phyloP scores from a whole-genome alignment of 2,888 invertebrate species.

The Heliconius ethilla region DNA sequence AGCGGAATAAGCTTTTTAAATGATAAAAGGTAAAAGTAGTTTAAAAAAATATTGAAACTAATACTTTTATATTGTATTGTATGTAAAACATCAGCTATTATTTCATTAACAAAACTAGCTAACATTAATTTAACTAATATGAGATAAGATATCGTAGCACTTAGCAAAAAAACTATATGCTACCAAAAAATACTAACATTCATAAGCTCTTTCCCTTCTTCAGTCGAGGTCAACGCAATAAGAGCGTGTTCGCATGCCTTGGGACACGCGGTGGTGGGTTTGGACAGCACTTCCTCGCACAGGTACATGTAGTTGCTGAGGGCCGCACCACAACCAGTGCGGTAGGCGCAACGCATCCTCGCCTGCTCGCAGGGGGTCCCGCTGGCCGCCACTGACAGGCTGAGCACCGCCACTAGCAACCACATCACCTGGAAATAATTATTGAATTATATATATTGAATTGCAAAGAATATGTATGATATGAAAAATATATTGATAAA shows the following conservation, averaged over 20 bases:
- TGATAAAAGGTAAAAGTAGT: not conserved
- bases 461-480: not conserved
- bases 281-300: constrained; percentile 86
- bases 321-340: constrained; percentile 89
- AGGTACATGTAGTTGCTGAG: constrained; percentile 88
- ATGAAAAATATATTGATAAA: not conserved
- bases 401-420: constrained; percentile 63
- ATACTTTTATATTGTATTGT: too few relatives aligned
- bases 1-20: constrained; percentile 18
- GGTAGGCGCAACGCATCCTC: constrained; percentile 87
- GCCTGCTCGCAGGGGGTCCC: constrained; percentile 84
- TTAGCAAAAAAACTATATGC: not conserved
- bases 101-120: too few relatives aligned
- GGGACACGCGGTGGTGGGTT: constrained; percentile 83
- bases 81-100: too few relatives aligned
- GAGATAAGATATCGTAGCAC: not conserved
- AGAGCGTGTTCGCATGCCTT: constrained; percentile 88
- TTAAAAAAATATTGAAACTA: not conserved
- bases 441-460: not conserved
- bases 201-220: constrained; percentile 89
- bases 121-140: too few relatives aligned
- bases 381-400: constrained; percentile 58
- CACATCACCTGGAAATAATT: constrained; percentile 66
- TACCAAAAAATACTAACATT: constrained; percentile 79
- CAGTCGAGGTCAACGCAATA: constrained; percentile 89